Evolutionary conservation across 2,888 invertebrate species (phyloP).

Genomic region (Acrobasis suavella): DNA sequence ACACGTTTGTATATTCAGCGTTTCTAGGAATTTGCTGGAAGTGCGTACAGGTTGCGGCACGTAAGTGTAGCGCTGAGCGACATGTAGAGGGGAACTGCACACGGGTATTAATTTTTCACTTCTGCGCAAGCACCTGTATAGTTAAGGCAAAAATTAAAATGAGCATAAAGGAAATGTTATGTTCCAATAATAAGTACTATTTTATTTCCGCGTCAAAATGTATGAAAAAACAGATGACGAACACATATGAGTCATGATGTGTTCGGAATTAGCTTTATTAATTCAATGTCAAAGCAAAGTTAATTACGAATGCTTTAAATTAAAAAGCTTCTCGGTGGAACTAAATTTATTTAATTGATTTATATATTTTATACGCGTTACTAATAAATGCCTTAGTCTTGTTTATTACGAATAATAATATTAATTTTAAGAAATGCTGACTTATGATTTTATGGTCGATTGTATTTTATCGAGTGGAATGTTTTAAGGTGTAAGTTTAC

Average conservation of each 20-base stretch:
- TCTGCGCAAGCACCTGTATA: no score
- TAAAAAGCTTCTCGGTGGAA: slow-evolving; percentile 40
- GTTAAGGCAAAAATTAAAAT: neutral
- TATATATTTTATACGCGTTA: slow-evolving; percentile 38
- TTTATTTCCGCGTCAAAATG: slow-evolving; percentile 15
- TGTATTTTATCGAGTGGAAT: slow-evolving; percentile 11
- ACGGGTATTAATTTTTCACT: no score
- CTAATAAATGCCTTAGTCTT: slow-evolving; percentile 33
- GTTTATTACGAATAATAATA: slow-evolving; percentile 21
- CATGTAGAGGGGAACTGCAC: no score
- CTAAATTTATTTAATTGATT: slow-evolving; percentile 47
- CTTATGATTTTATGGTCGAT: slow-evolving; percentile 30
- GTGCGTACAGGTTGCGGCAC: no score
- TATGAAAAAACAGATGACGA: slow-evolving; percentile 12
- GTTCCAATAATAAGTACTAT: neutral
- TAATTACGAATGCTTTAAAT: slow-evolving; percentile 32
- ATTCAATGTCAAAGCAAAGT: slow-evolving; percentile 34
- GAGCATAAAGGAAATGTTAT: neutral
- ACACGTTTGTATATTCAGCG: no score
- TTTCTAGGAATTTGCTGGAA: no score
- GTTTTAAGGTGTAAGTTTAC: neutral
- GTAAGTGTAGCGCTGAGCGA: no score
- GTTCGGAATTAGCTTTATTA: slow-evolving; percentile 24
- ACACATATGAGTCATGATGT: slow-evolving; percentile 16
- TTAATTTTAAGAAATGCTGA: slow-evolving; percentile 24